phyloP scores from a whole-genome alignment of 2,113 vertebrate species.

The Myanophis thanlyinensis region DNA sequence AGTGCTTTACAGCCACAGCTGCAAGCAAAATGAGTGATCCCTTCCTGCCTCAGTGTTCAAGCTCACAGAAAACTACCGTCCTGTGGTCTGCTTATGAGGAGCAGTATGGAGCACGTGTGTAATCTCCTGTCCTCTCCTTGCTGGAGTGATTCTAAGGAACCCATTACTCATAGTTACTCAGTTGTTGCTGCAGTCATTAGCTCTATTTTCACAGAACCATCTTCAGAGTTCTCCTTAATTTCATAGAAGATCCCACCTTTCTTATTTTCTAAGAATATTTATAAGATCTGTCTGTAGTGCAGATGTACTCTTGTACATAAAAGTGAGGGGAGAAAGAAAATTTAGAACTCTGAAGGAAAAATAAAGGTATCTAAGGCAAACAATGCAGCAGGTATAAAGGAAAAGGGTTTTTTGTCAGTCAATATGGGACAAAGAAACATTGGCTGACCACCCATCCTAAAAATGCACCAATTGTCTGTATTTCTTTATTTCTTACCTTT shows the following conservation, averaged over 20 bases:
- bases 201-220: neutral
- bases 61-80: neutral
- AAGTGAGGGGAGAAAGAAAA: neutral
- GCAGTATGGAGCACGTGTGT: neutral
- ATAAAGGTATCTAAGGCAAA: neutral
- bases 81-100: neutral
- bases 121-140: neutral
- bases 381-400: neutral
- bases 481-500: neutral
- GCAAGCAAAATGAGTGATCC: neutral
- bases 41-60: neutral
- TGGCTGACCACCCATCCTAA: neutral
- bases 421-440: neutral
- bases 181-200: neutral
- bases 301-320: neutral
- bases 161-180: neutral
- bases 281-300: neutral
- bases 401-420: neutral
- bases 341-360: neutral
- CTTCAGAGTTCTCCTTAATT: too few relatives aligned
- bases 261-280: neutral
- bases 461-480: neutral
- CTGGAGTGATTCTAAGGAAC: neutral
- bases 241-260: too few relatives aligned
- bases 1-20: neutral